Evolutionary conservation across 2,113 vertebrate species (phyloP).

Genomic region (Antidorcas marsupialis): DNA sequence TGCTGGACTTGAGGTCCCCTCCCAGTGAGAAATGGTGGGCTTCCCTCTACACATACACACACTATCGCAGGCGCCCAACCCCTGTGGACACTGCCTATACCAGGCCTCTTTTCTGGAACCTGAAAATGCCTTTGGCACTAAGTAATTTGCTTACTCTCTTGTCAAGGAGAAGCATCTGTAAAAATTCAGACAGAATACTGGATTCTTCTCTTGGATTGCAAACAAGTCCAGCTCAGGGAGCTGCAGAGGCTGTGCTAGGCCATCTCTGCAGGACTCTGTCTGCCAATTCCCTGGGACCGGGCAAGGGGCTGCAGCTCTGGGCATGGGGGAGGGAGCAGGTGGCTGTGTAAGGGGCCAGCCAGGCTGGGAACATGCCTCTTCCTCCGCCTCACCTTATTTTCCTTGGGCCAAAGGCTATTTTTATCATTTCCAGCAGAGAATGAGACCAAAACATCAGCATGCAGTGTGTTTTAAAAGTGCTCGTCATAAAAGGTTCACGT

Average conservation of each 20-base stretch:
- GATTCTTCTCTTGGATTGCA: not conserved
- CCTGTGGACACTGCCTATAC: not conserved
- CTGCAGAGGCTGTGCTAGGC: not conserved
- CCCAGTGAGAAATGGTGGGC: not conserved
- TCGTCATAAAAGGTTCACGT: not conserved
- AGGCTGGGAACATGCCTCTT: not conserved
- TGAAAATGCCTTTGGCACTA: accelerated
- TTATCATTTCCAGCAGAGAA: slow-evolving; percentile 15
- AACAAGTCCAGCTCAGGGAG: not conserved
- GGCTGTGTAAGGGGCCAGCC: not conserved
- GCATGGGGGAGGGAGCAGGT: not conserved
- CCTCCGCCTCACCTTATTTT: not conserved
- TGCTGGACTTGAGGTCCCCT: not conserved
- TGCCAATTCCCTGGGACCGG: not conserved
- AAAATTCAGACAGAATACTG: not conserved
- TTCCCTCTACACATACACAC: not conserved
- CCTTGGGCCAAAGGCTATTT: not conserved
- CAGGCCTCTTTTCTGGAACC: not conserved
- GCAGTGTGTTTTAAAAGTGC: not conserved
- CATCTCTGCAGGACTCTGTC: not conserved
- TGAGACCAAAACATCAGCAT: not conserved
- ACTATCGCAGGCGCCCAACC: accelerated
- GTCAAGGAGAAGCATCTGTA: not conserved
- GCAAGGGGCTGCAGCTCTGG: too few relatives aligned
- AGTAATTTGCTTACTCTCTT: too few relatives aligned